Base-by-base conservation (phyloP, 2,113 vertebrate genomes). In the Plestiodon gilberti region DNA sequence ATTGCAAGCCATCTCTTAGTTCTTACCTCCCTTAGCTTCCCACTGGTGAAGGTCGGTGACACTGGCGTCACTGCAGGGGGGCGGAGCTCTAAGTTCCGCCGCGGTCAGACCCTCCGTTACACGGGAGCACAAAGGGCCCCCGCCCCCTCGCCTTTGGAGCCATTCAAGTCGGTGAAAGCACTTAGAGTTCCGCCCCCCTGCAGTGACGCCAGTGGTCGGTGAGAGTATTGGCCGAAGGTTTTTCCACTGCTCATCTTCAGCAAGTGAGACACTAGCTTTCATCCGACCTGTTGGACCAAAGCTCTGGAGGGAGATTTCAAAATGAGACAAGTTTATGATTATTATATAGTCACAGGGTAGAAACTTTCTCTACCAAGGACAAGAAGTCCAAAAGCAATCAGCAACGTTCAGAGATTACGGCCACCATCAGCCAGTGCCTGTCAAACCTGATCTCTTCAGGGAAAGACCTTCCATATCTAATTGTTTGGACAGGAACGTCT, bases 11-110 rank as follows among this genome's bases (percentile, higher is more conserved):
- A 59, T 20, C 40, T 28, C n/a, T 20, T 28, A 30, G 8, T 23
- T 33, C 30, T 90, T 40, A 97, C 96, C 91, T 97, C 96, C 89
- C 97, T 97, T 2, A 97, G 94, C 87, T 96, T 95, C 30, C 97
- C 96, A 9, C 95, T 97, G 76, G 96, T 97, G 91, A 97, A 97
- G 3, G 96, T 93, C 15, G 96, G 97, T 2, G 96, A 97, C n/a
- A n/a, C n/a, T n/a, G n/a, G n/a, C n/a, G n/a, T n/a, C n/a, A n/a
- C n/a, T n/a, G n/a, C n/a, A n/a, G n/a, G n/a, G n/a, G n/a, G n/a
- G n/a, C n/a, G n/a, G n/a, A n/a, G n/a, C n/a, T n/a, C n/a, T n/a
- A n/a, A n/a, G n/a, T n/a, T n/a, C n/a, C n/a, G n/a, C n/a, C n/a
- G n/a, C n/a, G n/a, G n/a, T n/a, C n/a, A n/a, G n/a, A n/a, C n/a